These are phyloP conservation scores for Crioceris asparagi DNA, from an alignment of 2,888 invertebrate species.

Conservation along the genomic window DNA sequence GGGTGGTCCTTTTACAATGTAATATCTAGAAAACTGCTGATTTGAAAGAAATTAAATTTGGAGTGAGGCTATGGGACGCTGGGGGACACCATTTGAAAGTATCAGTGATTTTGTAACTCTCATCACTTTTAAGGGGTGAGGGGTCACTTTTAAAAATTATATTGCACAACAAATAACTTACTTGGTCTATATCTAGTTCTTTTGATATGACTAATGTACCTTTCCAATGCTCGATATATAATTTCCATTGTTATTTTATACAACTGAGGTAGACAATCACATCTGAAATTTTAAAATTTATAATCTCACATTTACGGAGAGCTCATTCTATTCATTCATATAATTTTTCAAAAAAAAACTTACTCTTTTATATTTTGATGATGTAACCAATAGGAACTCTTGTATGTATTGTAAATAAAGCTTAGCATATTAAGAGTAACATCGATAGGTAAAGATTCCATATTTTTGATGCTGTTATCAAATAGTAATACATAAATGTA, in stretches of 20 bases:
- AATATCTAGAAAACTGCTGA: too few species aligned
- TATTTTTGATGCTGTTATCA: constrained; percentile 12
- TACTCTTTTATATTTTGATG: constrained; percentile 19
- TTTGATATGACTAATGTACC: constrained; percentile 14
- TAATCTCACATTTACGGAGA: background rate
- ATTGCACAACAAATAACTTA: constrained; percentile 6
- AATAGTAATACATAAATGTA: constrained; percentile 24
- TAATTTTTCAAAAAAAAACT: too few species aligned
- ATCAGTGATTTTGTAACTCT: too few species aligned
- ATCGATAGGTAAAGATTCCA: constrained; percentile 15
- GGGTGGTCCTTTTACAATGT: too few species aligned
- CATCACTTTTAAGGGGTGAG: too few species aligned
- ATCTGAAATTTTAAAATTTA: constrained; percentile 22
- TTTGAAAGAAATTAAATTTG: too few species aligned
- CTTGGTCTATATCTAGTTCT: constrained; percentile 8
- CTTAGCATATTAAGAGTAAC: constrained; percentile 21
- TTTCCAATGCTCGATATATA: constrained; percentile 18
- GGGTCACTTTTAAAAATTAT: background rate
- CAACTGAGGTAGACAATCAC: constrained; percentile 25
- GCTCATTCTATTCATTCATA: too few species aligned
- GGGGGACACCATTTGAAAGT: too few species aligned
- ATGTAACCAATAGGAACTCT: constrained; percentile 21
- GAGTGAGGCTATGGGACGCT: too few species aligned
- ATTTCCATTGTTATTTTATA: constrained; percentile 23
- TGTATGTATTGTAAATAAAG: constrained; percentile 25